Evolutionary conservation across 1,140 invertebrate genomes (phyloP).

Genomic region (Anastrepha ludens): DNA sequence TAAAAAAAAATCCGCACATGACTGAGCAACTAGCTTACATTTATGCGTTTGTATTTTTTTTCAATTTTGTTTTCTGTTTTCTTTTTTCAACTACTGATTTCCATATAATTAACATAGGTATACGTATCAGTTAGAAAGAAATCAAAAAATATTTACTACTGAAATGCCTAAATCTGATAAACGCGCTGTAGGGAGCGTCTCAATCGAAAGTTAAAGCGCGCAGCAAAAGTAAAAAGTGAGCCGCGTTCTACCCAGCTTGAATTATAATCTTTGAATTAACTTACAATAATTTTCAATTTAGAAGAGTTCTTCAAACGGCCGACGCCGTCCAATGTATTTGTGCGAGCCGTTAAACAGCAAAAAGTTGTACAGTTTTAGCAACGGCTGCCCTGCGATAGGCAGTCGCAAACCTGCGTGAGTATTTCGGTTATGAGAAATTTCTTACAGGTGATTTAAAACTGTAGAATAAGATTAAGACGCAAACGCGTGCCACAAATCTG

Average conservation of each 20-base stretch:
- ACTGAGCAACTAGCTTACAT: neutral
- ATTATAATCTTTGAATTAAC: neutral
- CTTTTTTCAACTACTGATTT: neutral
- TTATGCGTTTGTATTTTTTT: neutral
- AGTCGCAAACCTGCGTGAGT: no score
- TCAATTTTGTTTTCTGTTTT: neutral
- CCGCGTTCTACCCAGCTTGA: neutral
- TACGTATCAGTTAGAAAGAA: neutral
- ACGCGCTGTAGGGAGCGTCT: neutral
- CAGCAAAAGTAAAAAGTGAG: neutral
- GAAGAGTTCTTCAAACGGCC: no score
- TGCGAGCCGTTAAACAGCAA: no score
- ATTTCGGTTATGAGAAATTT: no score
- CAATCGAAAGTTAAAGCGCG: neutral
- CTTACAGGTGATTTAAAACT: no score
- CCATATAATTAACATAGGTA: slow-evolving; percentile 4
- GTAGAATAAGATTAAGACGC: no score
- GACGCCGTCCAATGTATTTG: no score
- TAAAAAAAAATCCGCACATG: neutral
- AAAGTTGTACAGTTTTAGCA: no score
- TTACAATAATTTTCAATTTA: no score
- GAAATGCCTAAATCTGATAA: neutral
- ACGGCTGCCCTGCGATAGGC: no score
- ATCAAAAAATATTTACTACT: neutral
- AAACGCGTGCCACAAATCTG: no score